phyloP scores from a whole-genome alignment of 2,888 invertebrate species.

The Flabesymbios commensalis region DNA sequence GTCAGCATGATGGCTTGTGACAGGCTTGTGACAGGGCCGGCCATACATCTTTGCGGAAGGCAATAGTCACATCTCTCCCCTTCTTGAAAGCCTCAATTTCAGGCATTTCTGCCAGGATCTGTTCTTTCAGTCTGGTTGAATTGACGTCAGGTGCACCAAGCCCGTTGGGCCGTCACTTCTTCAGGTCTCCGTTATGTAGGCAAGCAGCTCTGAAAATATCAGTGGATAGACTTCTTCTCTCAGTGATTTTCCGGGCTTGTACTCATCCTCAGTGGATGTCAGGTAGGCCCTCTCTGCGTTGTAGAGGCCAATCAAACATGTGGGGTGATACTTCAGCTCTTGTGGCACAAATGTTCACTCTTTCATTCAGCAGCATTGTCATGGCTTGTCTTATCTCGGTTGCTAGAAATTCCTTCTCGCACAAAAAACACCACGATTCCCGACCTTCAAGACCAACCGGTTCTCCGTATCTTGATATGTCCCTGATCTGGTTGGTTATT shows the following conservation, averaged over 20 bases:
- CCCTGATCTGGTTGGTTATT: not conserved
- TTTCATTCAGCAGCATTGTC: not conserved
- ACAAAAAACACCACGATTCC: conserved; percentile 1
- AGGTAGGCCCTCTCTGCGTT: no score
- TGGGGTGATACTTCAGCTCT: no score
- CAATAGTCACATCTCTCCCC: conserved; percentile 30
- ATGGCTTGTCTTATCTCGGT: not conserved
- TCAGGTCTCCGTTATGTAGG: conserved; percentile 8
- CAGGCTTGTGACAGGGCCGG: conserved; percentile 2
- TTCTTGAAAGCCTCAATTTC: conserved; percentile 29
- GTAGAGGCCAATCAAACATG: no score
- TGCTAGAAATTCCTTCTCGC: not conserved
- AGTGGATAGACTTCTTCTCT: conserved; percentile 4
- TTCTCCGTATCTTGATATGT: not conserved
- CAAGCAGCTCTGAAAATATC: conserved; percentile 13
- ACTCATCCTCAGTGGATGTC: no score
- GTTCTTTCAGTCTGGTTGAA: conserved; percentile 21
- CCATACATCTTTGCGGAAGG: conserved; percentile 33
- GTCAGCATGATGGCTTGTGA: conserved; percentile 30
- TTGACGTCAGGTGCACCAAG: conserved; percentile 16
- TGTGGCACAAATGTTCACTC: not conserved
- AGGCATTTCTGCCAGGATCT: conserved; percentile 17
- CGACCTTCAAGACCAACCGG: not conserved
- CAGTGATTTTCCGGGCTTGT: no score
- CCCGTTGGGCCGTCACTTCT: not conserved